phyloP scores from a whole-genome alignment of 2,797 vertebrate species.

The Myotis myotis region DNA sequence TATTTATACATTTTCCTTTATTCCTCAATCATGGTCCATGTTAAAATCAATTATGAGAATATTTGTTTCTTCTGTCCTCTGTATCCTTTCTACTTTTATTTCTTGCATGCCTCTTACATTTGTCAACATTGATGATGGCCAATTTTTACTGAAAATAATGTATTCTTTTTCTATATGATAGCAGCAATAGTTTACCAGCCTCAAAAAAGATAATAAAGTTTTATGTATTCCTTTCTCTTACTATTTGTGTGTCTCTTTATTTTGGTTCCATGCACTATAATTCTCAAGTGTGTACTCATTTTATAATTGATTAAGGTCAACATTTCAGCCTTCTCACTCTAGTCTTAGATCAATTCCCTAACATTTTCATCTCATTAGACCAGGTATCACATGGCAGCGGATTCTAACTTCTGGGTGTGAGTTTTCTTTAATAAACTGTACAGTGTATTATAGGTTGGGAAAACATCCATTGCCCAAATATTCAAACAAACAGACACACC shows the following conservation, averaged over 20 bases:
- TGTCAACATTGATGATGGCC: not conserved
- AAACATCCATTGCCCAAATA: not conserved
- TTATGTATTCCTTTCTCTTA: not conserved
- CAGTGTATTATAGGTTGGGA: not conserved
- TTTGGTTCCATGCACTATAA: not conserved
- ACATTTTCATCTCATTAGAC: not conserved
- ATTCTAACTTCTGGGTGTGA: constrained; percentile 6
- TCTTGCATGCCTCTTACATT: not conserved
- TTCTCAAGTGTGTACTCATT: not conserved
- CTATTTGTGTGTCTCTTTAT: not conserved
- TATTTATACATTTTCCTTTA: not conserved
- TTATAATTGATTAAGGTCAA: not conserved
- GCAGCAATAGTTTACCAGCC: not conserved
- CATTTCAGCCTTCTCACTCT: not conserved
- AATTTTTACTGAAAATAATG: not conserved
- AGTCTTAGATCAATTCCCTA: not conserved
- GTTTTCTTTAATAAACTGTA: not conserved
- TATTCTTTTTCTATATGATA: not conserved
- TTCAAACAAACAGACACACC: not conserved
- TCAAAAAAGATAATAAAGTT: not conserved
- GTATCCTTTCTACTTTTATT: not conserved
- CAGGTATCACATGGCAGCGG: not conserved
- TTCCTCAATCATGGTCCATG: not conserved
- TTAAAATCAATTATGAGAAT: not conserved
- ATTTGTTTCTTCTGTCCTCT: not conserved